Base-by-base conservation (phyloP, 2,113 vertebrate species). In the Pleuronectes platessa region DNA sequence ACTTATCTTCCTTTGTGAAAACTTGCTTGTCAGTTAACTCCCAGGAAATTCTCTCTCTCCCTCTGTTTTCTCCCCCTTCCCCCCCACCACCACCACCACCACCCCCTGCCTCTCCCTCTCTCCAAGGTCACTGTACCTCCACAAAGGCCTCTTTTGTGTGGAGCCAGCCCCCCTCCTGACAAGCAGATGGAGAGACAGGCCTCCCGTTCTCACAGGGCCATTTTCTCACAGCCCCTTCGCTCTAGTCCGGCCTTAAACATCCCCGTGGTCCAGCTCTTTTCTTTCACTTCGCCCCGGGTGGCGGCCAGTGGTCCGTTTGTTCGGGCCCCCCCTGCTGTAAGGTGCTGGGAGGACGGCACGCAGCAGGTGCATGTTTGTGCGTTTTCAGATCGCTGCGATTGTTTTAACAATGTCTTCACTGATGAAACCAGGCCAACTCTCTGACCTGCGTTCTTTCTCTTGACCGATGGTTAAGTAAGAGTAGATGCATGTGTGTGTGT, bases 91-190 rank as follows among this genome's bases (percentile, higher is more conserved):
- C 21, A 64, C 5, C 61, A 2, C 26, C 2, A 0, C 14, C 42
- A 1, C 26, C 24, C 65, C 15, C 47, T 21, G 18, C 63, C 76
- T 60, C 75, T 68, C 49, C 54, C 26, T 13, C 74, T 80, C 58
- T 69, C 63, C 78, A 40, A 84, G 83, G 83, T 87, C 76, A 90
- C 86, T 88, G 90, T 91, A 90, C 67, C 63, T 79, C 81, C 81
- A 93, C 90, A 93, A 93, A 92, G 89, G 83, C 73, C 71, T 74
- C 85, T 89, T 88, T 90, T 94, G 92, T 94, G 71, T 20, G 0
- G 10, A 26, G 40, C 65, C 69, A 1, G 66, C 68, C 86, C 88
- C 90, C 86, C 85, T 83, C 82, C 80, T 78, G 82, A 71, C 83
- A 88, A 62, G 73, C 84, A 85, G 84, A 88, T 88, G 89, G 81